A percentile compares a stretch with the other conserved stretches of the same genome.
phyloP scores from a whole-genome alignment of 2,113 vertebrate species.

The Sinocyclocheilus maitianheensis region DNA sequence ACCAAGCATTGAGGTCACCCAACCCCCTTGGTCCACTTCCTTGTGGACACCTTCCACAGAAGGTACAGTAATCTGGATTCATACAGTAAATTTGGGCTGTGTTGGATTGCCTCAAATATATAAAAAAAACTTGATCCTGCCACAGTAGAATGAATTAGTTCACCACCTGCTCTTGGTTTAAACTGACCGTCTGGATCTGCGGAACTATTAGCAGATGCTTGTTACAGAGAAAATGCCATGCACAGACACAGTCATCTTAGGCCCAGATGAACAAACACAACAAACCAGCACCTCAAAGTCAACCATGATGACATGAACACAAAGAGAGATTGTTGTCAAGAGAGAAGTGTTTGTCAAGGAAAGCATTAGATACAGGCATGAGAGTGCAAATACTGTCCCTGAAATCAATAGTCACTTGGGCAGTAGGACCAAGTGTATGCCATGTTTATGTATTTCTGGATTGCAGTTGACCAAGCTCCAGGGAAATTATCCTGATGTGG shows the following conservation, averaged over 20 bases:
- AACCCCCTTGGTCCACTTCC: neutral
- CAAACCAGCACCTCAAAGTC: neutral
- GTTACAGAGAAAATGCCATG: neutral
- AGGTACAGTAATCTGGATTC: neutral
- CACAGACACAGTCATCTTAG: neutral
- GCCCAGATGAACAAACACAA: conserved; percentile 1
- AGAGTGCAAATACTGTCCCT: conserved; percentile 9
- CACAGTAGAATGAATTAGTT: conserved; percentile 44
- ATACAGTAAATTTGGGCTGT: neutral
- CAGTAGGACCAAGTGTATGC: neutral
- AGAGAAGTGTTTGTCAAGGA: neutral
- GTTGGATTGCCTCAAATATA: neutral
- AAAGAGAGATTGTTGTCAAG: neutral
- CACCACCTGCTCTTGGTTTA: conserved; percentile 49
- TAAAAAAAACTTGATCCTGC: neutral
- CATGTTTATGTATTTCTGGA: conserved; percentile 43
- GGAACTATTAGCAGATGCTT: conserved; percentile 19
- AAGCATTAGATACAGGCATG: conserved; percentile 9
- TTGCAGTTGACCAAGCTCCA: conserved; percentile 23
- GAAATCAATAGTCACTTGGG: conserved; percentile 56
- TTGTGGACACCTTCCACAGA: neutral
- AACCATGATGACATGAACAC: conserved; percentile 15
- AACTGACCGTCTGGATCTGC: neutral
- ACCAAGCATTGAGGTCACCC: neutral
- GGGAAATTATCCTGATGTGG: neutral